phyloP scores from a whole-genome alignment of 2,888 invertebrate genomes.

The Volucella inanis region DNA sequence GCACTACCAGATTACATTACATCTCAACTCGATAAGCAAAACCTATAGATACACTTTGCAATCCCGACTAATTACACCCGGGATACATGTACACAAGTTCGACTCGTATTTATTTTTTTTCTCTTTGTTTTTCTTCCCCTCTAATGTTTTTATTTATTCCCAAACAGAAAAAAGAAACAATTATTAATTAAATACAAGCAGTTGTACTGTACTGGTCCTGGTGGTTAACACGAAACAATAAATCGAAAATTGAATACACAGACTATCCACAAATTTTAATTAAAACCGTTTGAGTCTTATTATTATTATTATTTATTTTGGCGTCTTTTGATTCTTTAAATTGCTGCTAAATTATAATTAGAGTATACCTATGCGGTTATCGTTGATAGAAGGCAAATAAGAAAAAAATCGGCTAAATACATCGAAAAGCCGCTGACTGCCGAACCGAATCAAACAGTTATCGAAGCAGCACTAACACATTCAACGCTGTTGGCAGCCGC shows the following conservation, averaged over 20 bases:
- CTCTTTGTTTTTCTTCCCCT: conserved; percentile 16
- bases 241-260: conserved; percentile 37
- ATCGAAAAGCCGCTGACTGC: conserved; percentile 68
- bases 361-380: conserved; percentile 49
- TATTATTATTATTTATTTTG: neutral
- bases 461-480: conserved; percentile 75
- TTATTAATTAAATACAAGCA: conserved; percentile 47
- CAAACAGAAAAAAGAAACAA: conserved; percentile 28
- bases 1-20: conserved; percentile 68
- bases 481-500: conserved; percentile 67
- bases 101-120: conserved; percentile 12
- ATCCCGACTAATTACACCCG: conserved; percentile 46
- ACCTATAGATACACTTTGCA: conserved; percentile 69
- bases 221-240: conserved; percentile 46
- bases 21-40: conserved; percentile 54
- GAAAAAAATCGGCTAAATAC: conserved; percentile 53
- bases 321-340: conserved; percentile 10
- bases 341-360: conserved; percentile 32
- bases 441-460: conserved; percentile 76
- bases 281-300: conserved; percentile 16
- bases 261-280: conserved; percentile 45
- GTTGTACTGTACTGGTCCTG: conserved; percentile 15
- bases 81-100: conserved; percentile 55
- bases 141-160: conserved; percentile 29
- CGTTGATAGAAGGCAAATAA: conserved; percentile 25